phyloP scores from a whole-genome alignment of 2,113 vertebrate species.

The Corythornis cristatus region DNA sequence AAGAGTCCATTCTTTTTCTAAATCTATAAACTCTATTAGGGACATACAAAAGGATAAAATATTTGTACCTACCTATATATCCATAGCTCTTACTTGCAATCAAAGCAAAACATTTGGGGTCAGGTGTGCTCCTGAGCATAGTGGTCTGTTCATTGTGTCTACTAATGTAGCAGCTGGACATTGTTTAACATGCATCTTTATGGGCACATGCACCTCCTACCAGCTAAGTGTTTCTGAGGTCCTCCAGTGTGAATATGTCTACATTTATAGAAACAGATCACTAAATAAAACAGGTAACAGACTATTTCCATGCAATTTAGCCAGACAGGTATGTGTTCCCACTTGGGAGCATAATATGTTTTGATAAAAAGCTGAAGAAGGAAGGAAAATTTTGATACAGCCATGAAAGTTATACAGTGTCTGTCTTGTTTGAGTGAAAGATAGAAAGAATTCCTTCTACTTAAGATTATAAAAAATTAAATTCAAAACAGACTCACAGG shows the following conservation, averaged over 20 bases:
- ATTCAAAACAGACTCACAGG: neutral
- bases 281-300: neutral
- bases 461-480: neutral
- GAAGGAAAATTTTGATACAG: neutral
- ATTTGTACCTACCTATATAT: neutral
- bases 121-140: neutral
- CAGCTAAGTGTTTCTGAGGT: neutral
- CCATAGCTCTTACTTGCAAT: neutral
- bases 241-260: neutral
- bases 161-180: neutral
- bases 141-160: neutral
- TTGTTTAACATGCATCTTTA: neutral
- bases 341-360: neutral
- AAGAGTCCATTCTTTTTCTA: neutral
- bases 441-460: neutral
- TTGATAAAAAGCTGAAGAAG: neutral
- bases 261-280: neutral
- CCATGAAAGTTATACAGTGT: neutral
- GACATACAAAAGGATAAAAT: neutral
- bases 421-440: neutral
- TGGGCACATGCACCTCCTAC: rapidly evolving
- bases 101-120: neutral
- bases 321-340: neutral
- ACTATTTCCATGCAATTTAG: neutral
- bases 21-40: neutral